Evolutionary conservation across 2,888 invertebrate species (phyloP).

Genomic region (Carabus problematicus): DNA sequence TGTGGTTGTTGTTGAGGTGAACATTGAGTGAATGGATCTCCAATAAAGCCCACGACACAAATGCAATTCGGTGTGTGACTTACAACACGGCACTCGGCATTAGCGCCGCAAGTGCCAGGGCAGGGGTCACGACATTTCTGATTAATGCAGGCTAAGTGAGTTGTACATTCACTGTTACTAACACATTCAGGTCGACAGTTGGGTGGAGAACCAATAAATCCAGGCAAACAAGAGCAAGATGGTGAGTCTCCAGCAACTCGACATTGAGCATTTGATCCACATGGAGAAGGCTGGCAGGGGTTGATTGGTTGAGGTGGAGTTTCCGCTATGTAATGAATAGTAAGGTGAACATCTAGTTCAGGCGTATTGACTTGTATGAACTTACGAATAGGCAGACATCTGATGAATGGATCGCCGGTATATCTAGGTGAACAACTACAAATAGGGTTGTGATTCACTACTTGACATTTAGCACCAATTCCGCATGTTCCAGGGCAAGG

Average conservation of each 20-base stretch:
- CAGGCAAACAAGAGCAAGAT: slow-evolving; percentile 74
- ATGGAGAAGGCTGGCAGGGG: slow-evolving; percentile 78
- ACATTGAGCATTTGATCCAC: slow-evolving; percentile 71
- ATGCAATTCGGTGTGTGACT: slow-evolving; percentile 73
- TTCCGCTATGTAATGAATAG: slow-evolving; percentile 51
- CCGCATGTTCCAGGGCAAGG: slow-evolving; percentile 80
- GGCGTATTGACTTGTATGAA: slow-evolving; percentile 51
- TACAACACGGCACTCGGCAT: slow-evolving; percentile 62
- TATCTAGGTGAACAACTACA: slow-evolving; percentile 71
- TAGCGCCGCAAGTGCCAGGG: slow-evolving; percentile 70
- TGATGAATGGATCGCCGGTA: slow-evolving; percentile 74
- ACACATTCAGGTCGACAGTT: slow-evolving; percentile 82
- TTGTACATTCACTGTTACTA: slow-evolving; percentile 74
- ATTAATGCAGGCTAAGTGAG: slow-evolving; percentile 72
- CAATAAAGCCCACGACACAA: slow-evolving; percentile 70
- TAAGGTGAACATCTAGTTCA: slow-evolving; percentile 18
- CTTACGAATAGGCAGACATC: slow-evolving; percentile 63
- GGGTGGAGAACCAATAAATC: slow-evolving; percentile 78
- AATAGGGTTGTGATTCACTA: slow-evolving; percentile 80
- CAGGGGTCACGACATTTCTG: slow-evolving; percentile 79
- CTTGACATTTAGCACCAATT: slow-evolving; percentile 72
- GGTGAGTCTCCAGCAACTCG: slow-evolving; percentile 60
- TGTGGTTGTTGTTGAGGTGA: slow-evolving; percentile 32
- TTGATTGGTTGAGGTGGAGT: slow-evolving; percentile 52
- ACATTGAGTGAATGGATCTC: slow-evolving; percentile 75